phyloP scores from a whole-genome alignment of 2,888 invertebrate species.

The Craniophora ligustri region DNA sequence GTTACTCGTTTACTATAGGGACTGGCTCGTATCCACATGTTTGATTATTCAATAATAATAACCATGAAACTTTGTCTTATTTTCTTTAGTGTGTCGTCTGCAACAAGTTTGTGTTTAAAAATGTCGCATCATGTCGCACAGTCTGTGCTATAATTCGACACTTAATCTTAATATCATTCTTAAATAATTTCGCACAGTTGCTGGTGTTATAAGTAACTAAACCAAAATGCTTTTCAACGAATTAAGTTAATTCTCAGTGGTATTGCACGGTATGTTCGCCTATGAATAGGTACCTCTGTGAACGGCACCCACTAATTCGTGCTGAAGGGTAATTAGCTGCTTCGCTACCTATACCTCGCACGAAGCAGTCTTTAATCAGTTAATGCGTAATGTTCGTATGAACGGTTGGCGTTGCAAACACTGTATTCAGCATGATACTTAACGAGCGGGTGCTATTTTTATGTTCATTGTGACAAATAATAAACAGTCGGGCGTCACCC shows the following conservation, averaged over 20 bases:
- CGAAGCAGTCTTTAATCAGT: conserved; percentile 30
- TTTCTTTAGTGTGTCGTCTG: neutral
- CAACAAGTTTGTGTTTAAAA: conserved; percentile 20
- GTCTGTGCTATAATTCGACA: conserved; percentile 5
- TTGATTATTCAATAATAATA: conserved; percentile 21
- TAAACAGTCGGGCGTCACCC: conserved; percentile 74
- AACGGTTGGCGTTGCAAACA: conserved; percentile 52
- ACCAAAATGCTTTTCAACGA: conserved; percentile 12
- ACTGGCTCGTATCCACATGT: conserved; percentile 20
- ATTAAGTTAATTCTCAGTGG: conserved; percentile 4
- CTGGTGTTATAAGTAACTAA: neutral
- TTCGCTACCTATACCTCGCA: conserved; percentile 6
- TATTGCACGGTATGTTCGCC: conserved; percentile 4
- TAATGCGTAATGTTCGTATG: conserved; percentile 36
- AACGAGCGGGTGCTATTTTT: conserved; percentile 75
- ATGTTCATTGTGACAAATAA: conserved; percentile 79
- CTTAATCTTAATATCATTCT: conserved; percentile 2
- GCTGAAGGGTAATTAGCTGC: conserved; percentile 28
- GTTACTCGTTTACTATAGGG: conserved; percentile 47
- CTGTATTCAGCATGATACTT: conserved; percentile 59
- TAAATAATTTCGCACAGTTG: conserved; percentile 5
- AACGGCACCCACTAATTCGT: conserved; percentile 20
- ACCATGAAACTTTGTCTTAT: conserved; percentile 3
- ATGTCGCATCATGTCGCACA: too few relatives aligned
- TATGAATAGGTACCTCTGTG: neutral